Evolutionary conservation across 2,888 invertebrate species (phyloP).

Genomic region (Nycteola revayana): DNA sequence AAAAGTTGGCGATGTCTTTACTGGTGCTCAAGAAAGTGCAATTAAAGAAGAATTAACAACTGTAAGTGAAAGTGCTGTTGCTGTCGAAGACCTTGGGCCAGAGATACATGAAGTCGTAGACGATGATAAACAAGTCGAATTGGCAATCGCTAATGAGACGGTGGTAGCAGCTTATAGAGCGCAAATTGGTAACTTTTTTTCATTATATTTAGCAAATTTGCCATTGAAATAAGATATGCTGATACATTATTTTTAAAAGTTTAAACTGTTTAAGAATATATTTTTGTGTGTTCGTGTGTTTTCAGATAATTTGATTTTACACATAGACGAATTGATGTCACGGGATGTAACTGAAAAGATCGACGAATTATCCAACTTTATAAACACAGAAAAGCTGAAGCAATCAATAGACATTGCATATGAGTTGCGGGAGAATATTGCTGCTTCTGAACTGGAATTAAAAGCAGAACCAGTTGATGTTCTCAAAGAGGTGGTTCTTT

Average conservation of each 20-base stretch:
- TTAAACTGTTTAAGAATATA: no score
- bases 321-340: conserved; percentile 46
- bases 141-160: conserved; percentile 6
- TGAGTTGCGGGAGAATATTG: conserved; percentile 38
- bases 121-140: conserved; percentile 5
- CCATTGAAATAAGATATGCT: no score
- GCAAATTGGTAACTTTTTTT: conserved; percentile 16
- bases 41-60: conserved; percentile 5
- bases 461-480: conserved; percentile 19
- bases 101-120: conserved; percentile 5
- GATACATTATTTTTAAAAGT: no score
- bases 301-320: conserved; percentile 40
- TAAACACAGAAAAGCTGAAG: conserved; percentile 34
- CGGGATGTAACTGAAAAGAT: conserved; percentile 37
- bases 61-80: conserved; percentile 11
- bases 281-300: conserved; percentile 7
- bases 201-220: no score
- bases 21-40: conserved; percentile 3
- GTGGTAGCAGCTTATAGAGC: conserved; percentile 9
- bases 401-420: conserved; percentile 40
- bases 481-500: conserved; percentile 8
- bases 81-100: conserved; percentile 13
- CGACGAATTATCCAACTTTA: conserved; percentile 28
- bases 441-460: conserved; percentile 17
- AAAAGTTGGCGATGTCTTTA: neutral